A percentile compares a stretch with the other conserved stretches of the same genome.
Conservation (phyloP, 2,888 invertebrate genomes). For the Hyppa rectilinea region DNA sequence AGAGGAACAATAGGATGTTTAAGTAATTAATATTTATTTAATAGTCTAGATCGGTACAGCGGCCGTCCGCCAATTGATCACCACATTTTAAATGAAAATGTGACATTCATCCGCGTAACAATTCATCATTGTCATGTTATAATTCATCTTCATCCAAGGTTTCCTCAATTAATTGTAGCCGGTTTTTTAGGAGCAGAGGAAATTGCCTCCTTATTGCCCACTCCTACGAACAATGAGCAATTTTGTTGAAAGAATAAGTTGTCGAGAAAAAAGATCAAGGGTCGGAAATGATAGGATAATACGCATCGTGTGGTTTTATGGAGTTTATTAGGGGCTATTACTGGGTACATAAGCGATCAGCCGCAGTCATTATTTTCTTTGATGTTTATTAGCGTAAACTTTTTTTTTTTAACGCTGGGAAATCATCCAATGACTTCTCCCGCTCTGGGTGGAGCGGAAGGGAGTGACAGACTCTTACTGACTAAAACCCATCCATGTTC, state of each 20-base stretch:
- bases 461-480: too few relatives aligned
- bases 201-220: slow-evolving; percentile 57
- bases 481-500: too few relatives aligned
- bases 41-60: slow-evolving; percentile 35
- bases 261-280: slow-evolving; percentile 39
- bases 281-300: slow-evolving; percentile 57
- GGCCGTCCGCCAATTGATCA: slow-evolving; percentile 64
- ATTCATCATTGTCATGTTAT: slow-evolving; percentile 72
- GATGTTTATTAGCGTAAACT: neutral
- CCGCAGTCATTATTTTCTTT: slow-evolving; percentile 22
- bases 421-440: too few relatives aligned
- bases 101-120: slow-evolving; percentile 60
- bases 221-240: slow-evolving; percentile 57
- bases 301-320: slow-evolving; percentile 42
- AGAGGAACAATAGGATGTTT: slow-evolving; percentile 47
- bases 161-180: slow-evolving; percentile 64
- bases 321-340: slow-evolving; percentile 35
- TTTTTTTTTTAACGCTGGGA: too few relatives aligned
- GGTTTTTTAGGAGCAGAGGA: slow-evolving; percentile 56
- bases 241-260: slow-evolving; percentile 54
- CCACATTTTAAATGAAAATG: slow-evolving; percentile 69
- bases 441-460: too few relatives aligned
- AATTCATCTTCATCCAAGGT: slow-evolving; percentile 72
- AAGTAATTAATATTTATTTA: slow-evolving; percentile 64
- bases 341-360: slow-evolving; percentile 18